A percentile compares a stretch with the other conserved stretches of the same genome.
Conservation (phyloP, 2,888 invertebrate genomes). For the Yponomeuta sedellus region DNA sequence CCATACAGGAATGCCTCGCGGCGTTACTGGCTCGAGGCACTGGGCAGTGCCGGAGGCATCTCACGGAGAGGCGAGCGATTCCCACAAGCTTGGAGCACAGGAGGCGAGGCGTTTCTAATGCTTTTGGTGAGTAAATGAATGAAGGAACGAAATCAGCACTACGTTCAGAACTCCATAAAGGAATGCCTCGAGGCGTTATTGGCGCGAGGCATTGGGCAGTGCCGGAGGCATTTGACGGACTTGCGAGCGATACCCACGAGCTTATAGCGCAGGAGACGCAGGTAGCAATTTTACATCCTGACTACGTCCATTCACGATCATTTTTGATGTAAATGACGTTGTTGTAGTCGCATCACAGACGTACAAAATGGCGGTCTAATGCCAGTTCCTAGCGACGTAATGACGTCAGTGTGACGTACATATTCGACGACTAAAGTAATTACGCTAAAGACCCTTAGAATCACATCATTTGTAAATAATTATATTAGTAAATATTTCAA, state of each 20-base stretch:
- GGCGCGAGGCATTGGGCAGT: constrained; percentile 55
- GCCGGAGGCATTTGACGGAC: constrained; percentile 73
- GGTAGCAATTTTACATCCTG: too few relatives aligned
- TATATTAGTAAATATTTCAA: too few relatives aligned
- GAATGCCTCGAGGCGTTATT: constrained; percentile 76
- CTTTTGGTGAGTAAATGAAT: not conserved
- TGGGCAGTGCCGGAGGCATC: constrained; percentile 57
- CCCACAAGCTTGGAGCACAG: constrained; percentile 47
- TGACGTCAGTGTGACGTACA: too few relatives aligned
- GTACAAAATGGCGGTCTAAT: too few relatives aligned
- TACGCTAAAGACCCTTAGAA: too few relatives aligned
- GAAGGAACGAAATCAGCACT: constrained; percentile 81
- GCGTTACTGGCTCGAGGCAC: constrained; percentile 75
- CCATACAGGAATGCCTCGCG: constrained; percentile 76
- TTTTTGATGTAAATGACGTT: too few relatives aligned
- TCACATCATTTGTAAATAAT: too few relatives aligned
- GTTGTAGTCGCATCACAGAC: too few relatives aligned
- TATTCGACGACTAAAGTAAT: too few relatives aligned
- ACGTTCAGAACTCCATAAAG: constrained; percentile 87
- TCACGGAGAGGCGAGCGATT: constrained; percentile 67
- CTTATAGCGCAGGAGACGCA: constrained; percentile 55
- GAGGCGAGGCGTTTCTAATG: constrained; percentile 17
- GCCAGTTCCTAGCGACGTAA: too few relatives aligned
- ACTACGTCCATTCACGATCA: too few relatives aligned
- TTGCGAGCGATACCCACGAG: constrained; percentile 39